These are phyloP conservation scores for Lasioglossum baleicum DNA, from an alignment of 1,140 invertebrate species.

Conservation along the genomic window DNA sequence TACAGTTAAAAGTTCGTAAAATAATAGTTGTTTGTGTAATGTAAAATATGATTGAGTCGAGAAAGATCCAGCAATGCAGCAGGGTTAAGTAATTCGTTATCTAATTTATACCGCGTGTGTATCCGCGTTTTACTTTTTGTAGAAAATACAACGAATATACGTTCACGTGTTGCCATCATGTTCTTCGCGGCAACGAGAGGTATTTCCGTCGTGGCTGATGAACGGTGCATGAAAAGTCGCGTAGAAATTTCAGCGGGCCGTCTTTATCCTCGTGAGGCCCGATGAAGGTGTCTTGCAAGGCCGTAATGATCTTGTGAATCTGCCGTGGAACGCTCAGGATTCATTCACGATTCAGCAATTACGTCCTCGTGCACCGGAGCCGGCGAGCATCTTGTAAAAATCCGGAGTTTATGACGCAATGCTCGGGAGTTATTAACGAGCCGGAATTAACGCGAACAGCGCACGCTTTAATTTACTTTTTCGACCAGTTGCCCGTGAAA, in stretches of 20 bases:
- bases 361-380: not conserved
- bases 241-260: slow-evolving; percentile 15
- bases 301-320: slow-evolving; percentile 43
- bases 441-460: slow-evolving; percentile 12
- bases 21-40: too few species aligned
- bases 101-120: not conserved
- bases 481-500: not conserved
- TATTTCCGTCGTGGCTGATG: slow-evolving; percentile 31
- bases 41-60: too few species aligned
- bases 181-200: slow-evolving; percentile 44
- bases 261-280: slow-evolving; percentile 6
- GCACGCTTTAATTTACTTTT: slow-evolving; percentile 2
- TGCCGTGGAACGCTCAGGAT: slow-evolving; percentile 20
- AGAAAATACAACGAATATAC: not conserved
- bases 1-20: too few species aligned
- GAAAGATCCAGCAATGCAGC: too few species aligned
- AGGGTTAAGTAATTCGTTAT: too few species aligned
- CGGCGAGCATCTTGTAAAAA: slow-evolving; percentile 10
- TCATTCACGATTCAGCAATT: slow-evolving; percentile 38
- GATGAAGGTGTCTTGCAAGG: slow-evolving; percentile 39
- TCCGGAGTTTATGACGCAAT: not conserved
- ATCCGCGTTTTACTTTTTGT: not conserved
- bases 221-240: slow-evolving; percentile 7
- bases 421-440: slow-evolving; percentile 19
- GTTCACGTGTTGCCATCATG: not conserved